Evolutionary conservation across 2,888 invertebrate species (phyloP).

Genomic region (Eupithecia pulchellata): DNA sequence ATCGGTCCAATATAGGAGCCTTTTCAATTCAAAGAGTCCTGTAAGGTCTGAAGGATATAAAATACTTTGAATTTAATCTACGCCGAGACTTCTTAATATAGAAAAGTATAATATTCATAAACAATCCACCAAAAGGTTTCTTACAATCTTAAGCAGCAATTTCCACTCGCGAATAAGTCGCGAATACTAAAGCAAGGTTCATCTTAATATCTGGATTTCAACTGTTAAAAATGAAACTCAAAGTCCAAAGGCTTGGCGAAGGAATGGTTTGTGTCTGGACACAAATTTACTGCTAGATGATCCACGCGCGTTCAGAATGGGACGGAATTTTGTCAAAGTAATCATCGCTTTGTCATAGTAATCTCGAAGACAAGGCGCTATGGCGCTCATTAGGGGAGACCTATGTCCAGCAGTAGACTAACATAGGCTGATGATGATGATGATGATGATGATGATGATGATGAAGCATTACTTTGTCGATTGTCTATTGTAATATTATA

Average conservation of each 20-base stretch:
- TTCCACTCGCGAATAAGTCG: constrained; percentile 23
- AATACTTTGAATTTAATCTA: no score
- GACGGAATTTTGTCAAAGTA: not conserved
- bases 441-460: no score
- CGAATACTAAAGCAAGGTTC: constrained; percentile 35
- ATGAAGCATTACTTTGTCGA: no score
- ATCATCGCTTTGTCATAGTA: not conserved
- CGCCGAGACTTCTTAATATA: no score
- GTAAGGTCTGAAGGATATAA: no score
- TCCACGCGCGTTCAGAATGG: not conserved
- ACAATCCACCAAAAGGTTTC: constrained; percentile 11
- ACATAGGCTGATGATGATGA: no score
- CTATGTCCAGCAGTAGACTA: no score
- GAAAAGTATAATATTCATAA: not conserved
- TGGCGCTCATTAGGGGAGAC: no score
- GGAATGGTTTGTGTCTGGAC: constrained; percentile 10
- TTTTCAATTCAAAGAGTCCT: no score
- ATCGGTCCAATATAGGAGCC: no score
- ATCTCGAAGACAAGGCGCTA: no score
- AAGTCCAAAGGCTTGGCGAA: constrained; percentile 27
- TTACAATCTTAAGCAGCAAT: constrained; percentile 26
- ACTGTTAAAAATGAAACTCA: constrained; percentile 38
- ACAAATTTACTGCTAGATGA: not conserved
- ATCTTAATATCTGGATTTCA: constrained; percentile 40
- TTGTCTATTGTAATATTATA: no score